Conservation (phyloP, 2,797 vertebrate species). For the Onychomys torridus region DNA sequence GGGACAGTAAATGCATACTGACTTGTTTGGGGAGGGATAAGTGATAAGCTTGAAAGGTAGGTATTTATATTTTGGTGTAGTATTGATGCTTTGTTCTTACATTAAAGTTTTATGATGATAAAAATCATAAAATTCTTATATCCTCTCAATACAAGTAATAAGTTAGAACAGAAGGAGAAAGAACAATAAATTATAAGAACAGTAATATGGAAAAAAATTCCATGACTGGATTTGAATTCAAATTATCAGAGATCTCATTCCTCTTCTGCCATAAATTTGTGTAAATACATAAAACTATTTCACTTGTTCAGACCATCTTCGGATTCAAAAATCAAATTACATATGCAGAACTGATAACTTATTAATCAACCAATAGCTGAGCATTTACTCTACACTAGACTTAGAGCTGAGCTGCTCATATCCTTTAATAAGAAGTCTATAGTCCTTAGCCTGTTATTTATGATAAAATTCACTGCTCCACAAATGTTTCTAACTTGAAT, state of each 20-base stretch:
- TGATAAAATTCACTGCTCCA: not conserved
- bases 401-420: constrained; percentile 3
- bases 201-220: not conserved
- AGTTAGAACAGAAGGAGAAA: not conserved
- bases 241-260: not conserved
- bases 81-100: constrained; percentile 22
- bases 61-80: not conserved
- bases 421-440: not conserved
- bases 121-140: not conserved
- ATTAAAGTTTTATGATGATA: not conserved
- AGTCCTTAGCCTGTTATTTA: not conserved
- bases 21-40: constrained; percentile 3
- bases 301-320: not conserved
- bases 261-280: not conserved
- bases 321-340: constrained; percentile 23
- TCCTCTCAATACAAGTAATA: not conserved
- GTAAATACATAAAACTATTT: not conserved
- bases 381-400: not conserved
- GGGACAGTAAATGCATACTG: constrained; percentile 32
- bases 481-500: not conserved
- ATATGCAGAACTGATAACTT: not conserved
- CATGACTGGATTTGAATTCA: not conserved
- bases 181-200: constrained; percentile 33
- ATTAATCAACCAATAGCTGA: not conserved
- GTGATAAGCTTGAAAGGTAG: constrained; percentile 14